Evolutionary conservation across 2,797 vertebrate species (phyloP), one percentile per base, ranked within the genome.

Genomic region (Sebastes hubbsi): DNA sequence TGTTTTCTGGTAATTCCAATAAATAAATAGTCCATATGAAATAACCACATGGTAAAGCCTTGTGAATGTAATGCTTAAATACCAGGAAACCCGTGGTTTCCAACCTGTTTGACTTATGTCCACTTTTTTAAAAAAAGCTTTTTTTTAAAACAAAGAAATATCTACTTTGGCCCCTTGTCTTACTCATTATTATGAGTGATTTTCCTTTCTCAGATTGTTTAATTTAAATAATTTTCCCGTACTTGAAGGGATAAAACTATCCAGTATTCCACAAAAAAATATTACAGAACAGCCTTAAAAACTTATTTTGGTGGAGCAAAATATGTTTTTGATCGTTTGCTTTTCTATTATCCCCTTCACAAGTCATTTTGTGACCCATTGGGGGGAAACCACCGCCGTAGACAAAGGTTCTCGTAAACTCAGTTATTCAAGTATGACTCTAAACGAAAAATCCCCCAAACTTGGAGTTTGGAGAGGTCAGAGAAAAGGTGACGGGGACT

Each of bases 401-500:
- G 59, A 64, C 24, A 24, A 25, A 13, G 6, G 7, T 42, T 67
- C 9, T 42, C 32, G 27, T 42, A 58, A 64, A 68, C 55, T 8
- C 14, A 52, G 1, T 46, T 49, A 38, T 52, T n/a, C 7, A 34
- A 55, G 18, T 16, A 14, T n/a, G 16, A 75, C 25, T 22, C 13
- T 4, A 9, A 34, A 20, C 1, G 0, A 38, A 66, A 73, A 74
- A 63, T 34, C 7, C 8, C 8, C 22, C 25, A 61, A 18, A 58
- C 18, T 66, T 73, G 9, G 8, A 67, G 18, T 16, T 42, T 8
- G 25, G n/a, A 29, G 59, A 29, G 24, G 20, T 74, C 36, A 12
- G 20, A 12, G 34, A 68, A 24, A 82, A 71, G 84, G 72, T 86
- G 80, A 74, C 64, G 32, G 11, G 63, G 58, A 63, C 63, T 58